Base-by-base conservation (phyloP, 2,797 vertebrate genomes). In the Bovichtus diacanthus region DNA sequence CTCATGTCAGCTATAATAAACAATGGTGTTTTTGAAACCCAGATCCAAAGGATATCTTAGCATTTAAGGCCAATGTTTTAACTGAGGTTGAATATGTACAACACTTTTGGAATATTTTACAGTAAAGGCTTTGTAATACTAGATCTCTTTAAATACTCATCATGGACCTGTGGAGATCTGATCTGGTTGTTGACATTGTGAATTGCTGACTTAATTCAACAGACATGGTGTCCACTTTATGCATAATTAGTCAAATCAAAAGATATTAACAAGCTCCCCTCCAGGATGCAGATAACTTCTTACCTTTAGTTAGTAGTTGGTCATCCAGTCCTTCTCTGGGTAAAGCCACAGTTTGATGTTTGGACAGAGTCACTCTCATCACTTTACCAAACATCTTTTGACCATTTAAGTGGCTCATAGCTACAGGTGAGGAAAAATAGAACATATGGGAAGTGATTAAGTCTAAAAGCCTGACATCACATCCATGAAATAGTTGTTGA, bases 331-430 rank as follows among this genome's bases (percentile, higher is more conserved):
- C 98, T 92, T 99, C 98, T 70, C 98, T 95, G 90, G 98, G 98
- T 91, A 99, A 92, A 73, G 98, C 98, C 65, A 99, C 98, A 10
- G 98, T 99, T 66, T 99, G 98, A 90, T 99, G 98, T 65, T 99
- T 99, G 27, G 98, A 99, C 80, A 99, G 94, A 1, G 98, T 99
- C 90, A 99, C 98, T 56, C 98, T 96, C 92, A 99, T 98, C 87
- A 99, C 98, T 93, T 99, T 99, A 23, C 98, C 98, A 77, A 97
- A 98, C 95, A 99, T 97, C 94, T 99, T 99, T 85, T 99, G 97
- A 61, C 98, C 98, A 54, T 99, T 99, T 89, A 99, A 94, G 90
- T 99, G 98, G 87, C 98, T 99, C 98, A 99, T 99, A 3, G 98
- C 98, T 99, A 80, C 65, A 87, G 90, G 84, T 60, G 54, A 16